Conservation (phyloP, 2,113 vertebrate genomes). For the Pseudopipra pipra region DNA sequence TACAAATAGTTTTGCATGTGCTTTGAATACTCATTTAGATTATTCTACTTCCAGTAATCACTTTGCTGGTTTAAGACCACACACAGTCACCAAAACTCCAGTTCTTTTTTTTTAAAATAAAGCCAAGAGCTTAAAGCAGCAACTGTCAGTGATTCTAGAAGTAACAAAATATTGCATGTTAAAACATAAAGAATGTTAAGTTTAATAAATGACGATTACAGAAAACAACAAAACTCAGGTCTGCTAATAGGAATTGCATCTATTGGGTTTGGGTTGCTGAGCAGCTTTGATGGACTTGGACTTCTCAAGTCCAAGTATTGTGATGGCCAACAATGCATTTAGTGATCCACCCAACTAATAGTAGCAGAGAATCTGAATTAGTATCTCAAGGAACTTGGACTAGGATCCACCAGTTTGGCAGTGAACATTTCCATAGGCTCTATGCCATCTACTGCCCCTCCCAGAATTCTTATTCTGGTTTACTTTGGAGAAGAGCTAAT, state of each 20-base stretch:
- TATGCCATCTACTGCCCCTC: background rate
- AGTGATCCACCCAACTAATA: background rate
- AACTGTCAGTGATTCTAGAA: background rate
- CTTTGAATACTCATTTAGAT: background rate
- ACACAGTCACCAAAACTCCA: background rate
- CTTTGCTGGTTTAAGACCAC: background rate
- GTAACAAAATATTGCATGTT: background rate
- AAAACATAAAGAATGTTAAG: background rate
- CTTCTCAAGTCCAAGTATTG: background rate
- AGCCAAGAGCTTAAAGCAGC: background rate
- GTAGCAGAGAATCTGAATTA: background rate
- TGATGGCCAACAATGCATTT: background rate
- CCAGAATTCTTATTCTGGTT: background rate
- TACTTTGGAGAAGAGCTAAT: background rate
- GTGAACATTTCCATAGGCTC: background rate
- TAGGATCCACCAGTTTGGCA: background rate
- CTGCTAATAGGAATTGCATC: background rate
- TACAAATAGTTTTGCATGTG: background rate
- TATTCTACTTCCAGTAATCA: background rate
- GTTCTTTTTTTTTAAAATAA: background rate
- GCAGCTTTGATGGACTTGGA: background rate
- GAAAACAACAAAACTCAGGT: background rate
- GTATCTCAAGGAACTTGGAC: background rate
- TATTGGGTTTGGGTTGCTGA: background rate
- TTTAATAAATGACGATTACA: rapidly evolving